Evolutionary conservation across 2,888 invertebrate species (phyloP), one percentile per base, ranked within the genome.

Genomic region (Chouioia cunea): DNA sequence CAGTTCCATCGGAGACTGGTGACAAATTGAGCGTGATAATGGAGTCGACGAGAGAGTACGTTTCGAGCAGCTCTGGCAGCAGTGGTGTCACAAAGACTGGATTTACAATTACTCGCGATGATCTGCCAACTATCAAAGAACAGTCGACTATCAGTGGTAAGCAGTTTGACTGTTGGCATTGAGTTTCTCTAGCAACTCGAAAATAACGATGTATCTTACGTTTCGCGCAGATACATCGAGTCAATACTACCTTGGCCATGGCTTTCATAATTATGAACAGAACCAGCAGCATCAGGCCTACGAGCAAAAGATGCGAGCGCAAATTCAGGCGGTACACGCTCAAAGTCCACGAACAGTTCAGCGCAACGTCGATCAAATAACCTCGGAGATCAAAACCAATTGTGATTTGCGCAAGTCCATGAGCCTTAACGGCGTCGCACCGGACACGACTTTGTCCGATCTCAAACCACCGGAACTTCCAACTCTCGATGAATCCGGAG

Each of bases 11-110:
- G 1, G 82, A 83, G 57, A 69, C 74, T 10, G 78, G 79, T 12
- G 89, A 82, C 16, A 86, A 89, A 50, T 84, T 91, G 47, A 91
- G 90, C 47, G 88, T 89, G 36, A 90, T 91, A 73, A 88, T 90
- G 87, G 91, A 90, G 84, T 88, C 90, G 15, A 90, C 91, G 1
- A 87, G 89, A 78, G 91, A 91, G 80, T 89, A 89, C 77, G 89
- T 88, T 87, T 90, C 87, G 23, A 86, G 80, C 43, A 83, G 83
- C 73, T 84, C 83, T 16, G 77, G 80, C 15, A 83, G 82, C 52
- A 81, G 80, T 66, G 79, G 81, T 60, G 80, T 79, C 18, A 76
- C 80, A 4, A 79, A 77, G 52, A 76, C 78, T 48, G 82, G 79
- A 20, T 83, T 82, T 54, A 80, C 80, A 20, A 75, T 82, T 23